Percentiles rank a stretch among this genome's conserved stretches.
Conservation (phyloP, 2,113 vertebrate genomes). For the Plectropomus leopardus region DNA sequence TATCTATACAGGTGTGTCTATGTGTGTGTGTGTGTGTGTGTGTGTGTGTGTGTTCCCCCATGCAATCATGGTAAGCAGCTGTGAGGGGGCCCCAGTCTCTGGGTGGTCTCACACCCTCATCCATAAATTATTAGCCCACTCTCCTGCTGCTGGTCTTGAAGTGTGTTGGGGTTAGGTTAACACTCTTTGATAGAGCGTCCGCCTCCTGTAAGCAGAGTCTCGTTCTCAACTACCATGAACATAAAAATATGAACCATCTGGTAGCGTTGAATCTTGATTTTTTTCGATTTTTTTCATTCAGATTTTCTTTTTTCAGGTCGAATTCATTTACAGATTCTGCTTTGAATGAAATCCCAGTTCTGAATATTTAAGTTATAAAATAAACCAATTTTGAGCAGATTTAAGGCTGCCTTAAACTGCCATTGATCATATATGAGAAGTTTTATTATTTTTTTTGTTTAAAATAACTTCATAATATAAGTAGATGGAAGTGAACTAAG, state of each 20-base stretch:
- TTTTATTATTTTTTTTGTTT: no score
- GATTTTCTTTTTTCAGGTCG: background rate
- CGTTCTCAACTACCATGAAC: background rate
- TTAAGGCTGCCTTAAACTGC: background rate
- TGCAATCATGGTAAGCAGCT: conserved; percentile 68
- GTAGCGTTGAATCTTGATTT: background rate
- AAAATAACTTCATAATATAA: background rate
- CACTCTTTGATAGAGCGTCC: conserved; percentile 40
- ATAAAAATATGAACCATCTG: conserved; percentile 20
- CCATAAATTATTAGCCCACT: conserved; percentile 65
- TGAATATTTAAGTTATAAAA: background rate
- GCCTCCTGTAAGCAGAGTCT: conserved; percentile 7
- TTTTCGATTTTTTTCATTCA: background rate
- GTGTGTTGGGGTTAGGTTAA: conserved; percentile 49
- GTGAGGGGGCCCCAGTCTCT: conserved; percentile 57
- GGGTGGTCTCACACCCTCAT: conserved; percentile 78
- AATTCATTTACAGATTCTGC: background rate
- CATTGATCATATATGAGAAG: no score
- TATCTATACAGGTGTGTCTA: conserved; percentile 40
- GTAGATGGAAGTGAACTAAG: background rate
- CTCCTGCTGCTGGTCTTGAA: conserved; percentile 52
- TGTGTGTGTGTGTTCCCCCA: conserved; percentile 21
- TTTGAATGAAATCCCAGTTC: background rate
- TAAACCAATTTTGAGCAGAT: background rate
- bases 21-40: conserved; percentile 12